phyloP scores from a whole-genome alignment of 2,888 invertebrate species.

The Macrophya annulata region DNA sequence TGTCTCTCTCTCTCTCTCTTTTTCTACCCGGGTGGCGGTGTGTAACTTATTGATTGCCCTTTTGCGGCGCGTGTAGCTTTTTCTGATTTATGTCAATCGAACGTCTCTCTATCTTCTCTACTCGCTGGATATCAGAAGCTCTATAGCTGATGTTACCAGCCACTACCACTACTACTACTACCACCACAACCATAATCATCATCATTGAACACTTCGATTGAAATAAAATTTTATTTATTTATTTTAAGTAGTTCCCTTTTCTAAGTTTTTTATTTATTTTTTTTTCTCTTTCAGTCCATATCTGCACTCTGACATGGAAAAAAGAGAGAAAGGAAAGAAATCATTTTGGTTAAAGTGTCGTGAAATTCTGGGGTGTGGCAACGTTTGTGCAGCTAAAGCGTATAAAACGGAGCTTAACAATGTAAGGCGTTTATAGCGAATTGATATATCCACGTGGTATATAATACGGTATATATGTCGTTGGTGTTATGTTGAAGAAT shows the following conservation, averaged over 20 bases:
- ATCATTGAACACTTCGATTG: not conserved
- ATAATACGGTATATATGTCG: too few relatives aligned
- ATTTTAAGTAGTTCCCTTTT: not conserved
- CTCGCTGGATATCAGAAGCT: not conserved
- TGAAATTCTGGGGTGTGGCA: not conserved
- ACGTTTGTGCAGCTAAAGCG: too few relatives aligned
- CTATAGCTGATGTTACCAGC: not conserved
- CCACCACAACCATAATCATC: too few relatives aligned
- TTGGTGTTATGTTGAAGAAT: not conserved
- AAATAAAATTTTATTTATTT: not conserved
- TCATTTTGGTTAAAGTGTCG: not conserved
- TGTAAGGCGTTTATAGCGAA: not conserved
- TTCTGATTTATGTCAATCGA: slow-evolving; percentile 47
- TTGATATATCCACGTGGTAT: not conserved
- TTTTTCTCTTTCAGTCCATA: too few relatives aligned
- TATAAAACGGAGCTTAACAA: not conserved
- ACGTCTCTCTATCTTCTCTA: slow-evolving; percentile 17
- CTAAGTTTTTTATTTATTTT: too few relatives aligned
- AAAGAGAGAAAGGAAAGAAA: not conserved
- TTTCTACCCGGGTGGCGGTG: not conserved
- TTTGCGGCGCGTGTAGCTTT: slow-evolving; percentile 27
- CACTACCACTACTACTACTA: not conserved
- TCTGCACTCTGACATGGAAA: too few relatives aligned
- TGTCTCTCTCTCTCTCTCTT: not conserved
- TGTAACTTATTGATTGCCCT: slow-evolving; percentile 51